Conservation (phyloP, 2,797 vertebrate genomes). For the Sciaenops ocellatus region DNA sequence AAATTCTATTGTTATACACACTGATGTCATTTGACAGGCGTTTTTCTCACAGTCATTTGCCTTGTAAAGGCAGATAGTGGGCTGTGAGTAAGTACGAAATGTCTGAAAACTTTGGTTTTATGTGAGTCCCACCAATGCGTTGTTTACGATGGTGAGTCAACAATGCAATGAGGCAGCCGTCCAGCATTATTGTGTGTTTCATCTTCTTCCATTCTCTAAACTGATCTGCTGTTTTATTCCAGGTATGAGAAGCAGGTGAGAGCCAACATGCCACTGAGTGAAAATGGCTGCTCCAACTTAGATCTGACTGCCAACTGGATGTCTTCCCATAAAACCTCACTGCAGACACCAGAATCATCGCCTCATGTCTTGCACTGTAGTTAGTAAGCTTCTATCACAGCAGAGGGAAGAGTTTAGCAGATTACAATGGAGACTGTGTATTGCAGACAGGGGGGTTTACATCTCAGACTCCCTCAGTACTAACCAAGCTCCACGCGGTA, state of each 20-base stretch:
- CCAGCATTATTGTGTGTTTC: constrained; percentile 31
- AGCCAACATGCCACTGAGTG: constrained; percentile 25
- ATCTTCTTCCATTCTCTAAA: constrained; percentile 25
- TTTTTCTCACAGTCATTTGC: constrained; percentile 47
- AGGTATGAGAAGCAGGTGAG: constrained; percentile 30
- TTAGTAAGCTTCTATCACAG: constrained; percentile 56
- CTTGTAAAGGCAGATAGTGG: constrained; percentile 65
- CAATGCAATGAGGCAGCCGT: constrained; percentile 30
- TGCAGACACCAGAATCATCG: constrained; percentile 27
- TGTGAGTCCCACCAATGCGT: constrained; percentile 37
- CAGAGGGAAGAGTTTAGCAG: constrained; percentile 58
- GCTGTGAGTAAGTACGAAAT: constrained; percentile 52
- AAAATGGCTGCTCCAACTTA: constrained; percentile 18
- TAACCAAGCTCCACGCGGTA: constrained; percentile 72
- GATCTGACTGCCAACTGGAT: constrained; percentile 39
- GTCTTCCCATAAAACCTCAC: constrained; percentile 27
- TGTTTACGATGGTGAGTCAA: constrained; percentile 65
- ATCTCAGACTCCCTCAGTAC: constrained; percentile 58
- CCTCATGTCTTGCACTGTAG: constrained; percentile 37
- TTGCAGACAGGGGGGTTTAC: constrained; percentile 63
- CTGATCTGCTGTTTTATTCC: constrained; percentile 23
- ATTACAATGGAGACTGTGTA: constrained; percentile 66
- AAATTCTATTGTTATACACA: constrained; percentile 52
- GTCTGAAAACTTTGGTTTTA: constrained; percentile 64
- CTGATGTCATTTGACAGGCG: constrained; percentile 64